Percentiles rank a stretch among this genome's conserved stretches.
phyloP scores from a whole-genome alignment of 2,888 invertebrate genomes.

The Melanostoma mellinum region DNA sequence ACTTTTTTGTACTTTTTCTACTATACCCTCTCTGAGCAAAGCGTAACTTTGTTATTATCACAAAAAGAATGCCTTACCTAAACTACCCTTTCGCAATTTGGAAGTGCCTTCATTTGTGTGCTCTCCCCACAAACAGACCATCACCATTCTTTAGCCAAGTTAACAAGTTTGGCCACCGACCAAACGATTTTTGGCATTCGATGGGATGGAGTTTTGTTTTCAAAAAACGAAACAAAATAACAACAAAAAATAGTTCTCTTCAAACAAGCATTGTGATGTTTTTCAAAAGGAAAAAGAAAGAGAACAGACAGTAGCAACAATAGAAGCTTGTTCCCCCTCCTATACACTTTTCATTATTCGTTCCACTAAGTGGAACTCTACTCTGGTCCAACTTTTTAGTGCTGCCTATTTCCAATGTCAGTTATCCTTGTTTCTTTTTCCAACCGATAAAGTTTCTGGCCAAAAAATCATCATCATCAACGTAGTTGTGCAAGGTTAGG shows the following conservation, averaged over 20 bases:
- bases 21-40: too few relatives aligned
- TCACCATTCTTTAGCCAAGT: constrained; percentile 56
- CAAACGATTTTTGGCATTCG: constrained; percentile 70
- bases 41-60: too few relatives aligned
- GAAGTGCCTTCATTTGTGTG: constrained; percentile 56
- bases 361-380: constrained; percentile 34
- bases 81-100: constrained; percentile 36
- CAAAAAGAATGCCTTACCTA: too few relatives aligned
- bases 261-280: constrained; percentile 14
- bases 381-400: constrained; percentile 27
- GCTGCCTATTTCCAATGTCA: constrained; percentile 7
- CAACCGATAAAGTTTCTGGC: constrained; percentile 16
- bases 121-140: constrained; percentile 67
- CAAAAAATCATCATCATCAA: constrained; percentile 59
- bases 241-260: constrained; percentile 9
- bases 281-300: constrained; percentile 7
- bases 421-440: constrained; percentile 24
- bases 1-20: too few relatives aligned
- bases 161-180: constrained; percentile 69
- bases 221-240: constrained; percentile 11
- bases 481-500: constrained; percentile 38
- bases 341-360: constrained; percentile 28
- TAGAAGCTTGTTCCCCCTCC: constrained; percentile 8
- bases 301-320: constrained; percentile 31
- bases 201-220: constrained; percentile 21